Evolutionary conservation across 2,888 invertebrate genomes (phyloP), one percentile per base, ranked within the genome.

Genomic region (Acrobasis consociella): DNA sequence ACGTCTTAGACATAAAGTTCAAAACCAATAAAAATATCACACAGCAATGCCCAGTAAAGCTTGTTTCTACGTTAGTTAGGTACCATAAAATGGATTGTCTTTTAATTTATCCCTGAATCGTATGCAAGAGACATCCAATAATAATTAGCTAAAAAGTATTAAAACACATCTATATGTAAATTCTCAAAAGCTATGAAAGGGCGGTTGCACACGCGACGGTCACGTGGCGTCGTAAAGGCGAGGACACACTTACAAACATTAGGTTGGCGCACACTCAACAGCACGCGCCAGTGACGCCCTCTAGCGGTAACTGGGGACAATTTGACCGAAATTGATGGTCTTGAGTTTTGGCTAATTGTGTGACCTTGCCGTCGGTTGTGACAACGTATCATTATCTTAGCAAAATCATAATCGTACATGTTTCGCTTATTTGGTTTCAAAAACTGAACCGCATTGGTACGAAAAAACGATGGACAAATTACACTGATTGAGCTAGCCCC

Each of bases 131-230:
- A 52, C 46, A 13, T 10, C 52, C 13, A 31, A 31, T 51, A 15
- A 51, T 31, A 51, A 51, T 31, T 31, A 51, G 17, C 50, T 51
- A 51, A 52, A 52, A 52, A 52, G 13, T 31, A 46, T 17, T 37
- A 42, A 49, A 65, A 63, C 67, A 68, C 65, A 68, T 70, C 65
- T 66, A 67, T 68, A 66, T 72, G 69, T 71, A 73, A 77, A 70
- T 71, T 65, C 71, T 74, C 80, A 81, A 82, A 84, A 82, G 77
- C 78, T 75, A 78, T 80, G 76, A 82, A 78, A 82, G 78, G 80
- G 80, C 74, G 72, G 75, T 70, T 78, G 70, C 80, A 75, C 89
- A 89, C 91, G 88, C 83, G 87, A 66, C 84, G 62, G 62, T 64
- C 87, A 84, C 89, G 87, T 85, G 87, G 68, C 63, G 64, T 60